These are phyloP conservation scores for Capricornis sumatraensis DNA, from an alignment of 2,113 vertebrate species.

Conservation along the genomic window DNA sequence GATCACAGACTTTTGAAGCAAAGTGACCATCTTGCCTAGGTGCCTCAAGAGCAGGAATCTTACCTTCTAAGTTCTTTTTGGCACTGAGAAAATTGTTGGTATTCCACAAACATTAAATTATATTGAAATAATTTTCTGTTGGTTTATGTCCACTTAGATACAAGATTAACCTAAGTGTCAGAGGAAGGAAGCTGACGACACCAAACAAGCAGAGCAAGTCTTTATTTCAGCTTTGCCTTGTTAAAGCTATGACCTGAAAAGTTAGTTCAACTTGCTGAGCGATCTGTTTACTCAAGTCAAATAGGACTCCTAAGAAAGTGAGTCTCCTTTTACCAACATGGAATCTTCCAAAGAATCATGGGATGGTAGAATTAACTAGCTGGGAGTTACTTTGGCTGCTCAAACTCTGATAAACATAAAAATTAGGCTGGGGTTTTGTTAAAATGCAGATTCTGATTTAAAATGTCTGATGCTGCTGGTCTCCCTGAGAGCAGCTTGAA, in stretches of 20 bases:
- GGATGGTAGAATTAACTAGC: background rate
- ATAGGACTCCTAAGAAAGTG: background rate
- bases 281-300: background rate
- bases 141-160: background rate
- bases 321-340: background rate
- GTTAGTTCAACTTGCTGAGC: background rate
- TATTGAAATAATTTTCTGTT: background rate
- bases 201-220: background rate
- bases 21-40: background rate
- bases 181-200: background rate
- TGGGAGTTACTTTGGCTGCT: slow-evolving; percentile 8
- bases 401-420: background rate
- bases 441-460: background rate
- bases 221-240: slow-evolving; percentile 32
- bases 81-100: background rate
- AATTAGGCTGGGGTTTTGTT: background rate
- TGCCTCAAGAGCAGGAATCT: background rate
- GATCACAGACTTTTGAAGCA: background rate
- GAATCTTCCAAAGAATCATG: background rate
- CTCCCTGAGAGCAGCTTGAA: background rate
- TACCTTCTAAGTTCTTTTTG: background rate
- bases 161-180: background rate
- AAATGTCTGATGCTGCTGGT: background rate
- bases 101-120: background rate
- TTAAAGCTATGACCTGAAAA: slow-evolving; percentile 24